Evolutionary conservation across 2,888 invertebrate species (phyloP), one percentile per base, ranked within the genome.

Genomic region (Chaetogeoica ovagalla): DNA sequence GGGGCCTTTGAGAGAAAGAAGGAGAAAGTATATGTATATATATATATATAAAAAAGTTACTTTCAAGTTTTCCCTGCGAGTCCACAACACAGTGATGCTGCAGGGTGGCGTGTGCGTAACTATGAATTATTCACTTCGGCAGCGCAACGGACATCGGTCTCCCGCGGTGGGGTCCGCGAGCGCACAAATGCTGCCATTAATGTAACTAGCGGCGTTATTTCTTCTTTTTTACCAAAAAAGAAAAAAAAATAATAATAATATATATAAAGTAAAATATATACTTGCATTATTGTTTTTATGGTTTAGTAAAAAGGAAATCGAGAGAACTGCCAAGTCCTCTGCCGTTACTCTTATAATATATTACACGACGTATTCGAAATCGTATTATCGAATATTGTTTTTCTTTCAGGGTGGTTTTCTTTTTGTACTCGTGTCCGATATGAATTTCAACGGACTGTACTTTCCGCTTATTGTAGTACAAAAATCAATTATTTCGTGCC

Each of bases 111-210:
- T 30, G 30, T 48, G 30, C 57, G 30, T 76, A 76, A 68, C 66
- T 68, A 76, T 76, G 76, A 76, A 76, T 76, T 76, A 76, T 76
- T 76, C 68, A 76, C 76, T 76, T 75, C 57, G 43, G 57, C 19
- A 19, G 43, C 66, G 23, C 59, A 30, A 68, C 68, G 48, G 76
- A 76, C 76, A 68, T 76, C 68, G 76, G 76, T 68, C 76, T 59
- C 68, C 76, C 76, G 68, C 59, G n/a, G 76, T 19, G 75, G 19
- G 57, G n/a, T 48, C 9, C 55, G 19, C 23, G 2, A 21, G 21
- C n/a, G 43, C 59, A 59, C 57, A 68, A 76, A 76, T 43, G 59
- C 75, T 65, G 59, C 75, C 66, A 57, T 66, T 75, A 75, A 68
- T 75, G 57, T 66, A 75, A 75, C 66, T 66, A 43, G 75, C 66